These are phyloP conservation scores for Plumapathes pennacea DNA, from an alignment of 92 coral and sea anemone genomes.

Conservation along the genomic window DNA sequence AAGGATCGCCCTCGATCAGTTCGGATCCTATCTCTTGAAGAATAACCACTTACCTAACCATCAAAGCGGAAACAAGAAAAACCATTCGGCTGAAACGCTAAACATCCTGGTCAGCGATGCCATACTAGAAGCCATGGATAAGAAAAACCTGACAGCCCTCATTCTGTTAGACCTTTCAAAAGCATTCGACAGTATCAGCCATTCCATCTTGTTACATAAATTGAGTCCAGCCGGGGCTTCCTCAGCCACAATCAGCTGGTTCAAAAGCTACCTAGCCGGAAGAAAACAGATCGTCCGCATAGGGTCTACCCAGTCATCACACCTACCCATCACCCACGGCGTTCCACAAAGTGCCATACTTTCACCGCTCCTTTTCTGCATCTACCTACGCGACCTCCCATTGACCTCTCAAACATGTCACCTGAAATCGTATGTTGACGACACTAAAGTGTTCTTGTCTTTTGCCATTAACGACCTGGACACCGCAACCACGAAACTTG, in stretches of 20 bases:
- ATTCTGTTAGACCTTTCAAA: conserved; percentile 18
- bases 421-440: conserved; percentile 64
- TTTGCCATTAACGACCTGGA: conserved; percentile 29
- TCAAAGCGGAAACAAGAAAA: background rate
- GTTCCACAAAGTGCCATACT: conserved; percentile 59
- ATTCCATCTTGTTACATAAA: conserved; percentile 8
- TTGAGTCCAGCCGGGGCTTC: conserved; percentile 1
- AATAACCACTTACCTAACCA: conserved; percentile 4
- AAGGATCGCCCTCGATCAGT: conserved; percentile 24
- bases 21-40: conserved; percentile 5
- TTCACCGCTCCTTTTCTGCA: conserved; percentile 53
- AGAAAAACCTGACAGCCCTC: conserved; percentile 17
- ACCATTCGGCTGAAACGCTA: conserved; percentile 30
- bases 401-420: conserved; percentile 6
- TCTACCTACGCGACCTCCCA: conserved; percentile 43
- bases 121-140: conserved; percentile 29
- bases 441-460: conserved; percentile 48
- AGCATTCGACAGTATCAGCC: conserved; percentile 43
- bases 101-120: conserved; percentile 4
- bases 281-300: conserved; percentile 38
- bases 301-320: conserved; percentile 28
- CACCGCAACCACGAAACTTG: conserved; percentile 4
- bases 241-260: conserved; percentile 3
- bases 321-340: conserved; percentile 52
- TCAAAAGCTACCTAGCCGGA: conserved; percentile 30